phyloP scores from a whole-genome alignment of 2,888 invertebrate species.

The Therioaphis trifolii region DNA sequence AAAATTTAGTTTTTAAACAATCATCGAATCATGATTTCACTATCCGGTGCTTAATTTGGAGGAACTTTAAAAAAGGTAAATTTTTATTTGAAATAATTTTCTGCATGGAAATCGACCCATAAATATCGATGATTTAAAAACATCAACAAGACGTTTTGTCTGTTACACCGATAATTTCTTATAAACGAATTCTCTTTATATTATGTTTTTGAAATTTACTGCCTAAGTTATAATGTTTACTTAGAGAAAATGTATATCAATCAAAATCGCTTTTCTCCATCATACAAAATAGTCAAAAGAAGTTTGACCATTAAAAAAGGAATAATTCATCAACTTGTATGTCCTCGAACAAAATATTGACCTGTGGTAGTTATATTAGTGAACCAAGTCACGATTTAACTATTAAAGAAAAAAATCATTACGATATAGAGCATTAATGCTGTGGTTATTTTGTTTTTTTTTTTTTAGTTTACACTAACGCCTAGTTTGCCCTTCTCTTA shows the following conservation, averaged over 20 bases:
- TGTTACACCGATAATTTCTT: too few relatives aligned
- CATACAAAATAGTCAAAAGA: background rate
- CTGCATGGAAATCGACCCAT: too few relatives aligned
- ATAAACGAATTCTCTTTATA: too few relatives aligned
- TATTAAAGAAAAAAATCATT: conserved; percentile 31
- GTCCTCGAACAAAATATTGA: conserved; percentile 6
- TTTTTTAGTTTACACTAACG: background rate
- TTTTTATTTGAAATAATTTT: background rate
- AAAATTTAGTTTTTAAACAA: background rate
- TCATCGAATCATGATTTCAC: conserved; percentile 14
- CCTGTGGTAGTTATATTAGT: background rate
- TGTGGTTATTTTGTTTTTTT: background rate
- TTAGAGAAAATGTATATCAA: background rate
- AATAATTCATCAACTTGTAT: background rate
- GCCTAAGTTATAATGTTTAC: background rate
- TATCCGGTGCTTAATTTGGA: conserved; percentile 9
- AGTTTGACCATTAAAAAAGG: background rate
- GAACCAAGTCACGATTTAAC: conserved; percentile 23
- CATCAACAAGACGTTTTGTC: too few relatives aligned
- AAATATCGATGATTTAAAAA: too few relatives aligned
- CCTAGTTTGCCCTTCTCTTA: background rate
- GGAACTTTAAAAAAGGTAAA: conserved; percentile 29
- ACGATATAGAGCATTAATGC: background rate
- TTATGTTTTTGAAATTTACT: too few relatives aligned
- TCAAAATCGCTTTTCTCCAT: background rate